A percentile compares a stretch with the other conserved stretches of the same genome.
Conservation (phyloP, 2,113 vertebrate genomes). For the Mirza zaza region DNA sequence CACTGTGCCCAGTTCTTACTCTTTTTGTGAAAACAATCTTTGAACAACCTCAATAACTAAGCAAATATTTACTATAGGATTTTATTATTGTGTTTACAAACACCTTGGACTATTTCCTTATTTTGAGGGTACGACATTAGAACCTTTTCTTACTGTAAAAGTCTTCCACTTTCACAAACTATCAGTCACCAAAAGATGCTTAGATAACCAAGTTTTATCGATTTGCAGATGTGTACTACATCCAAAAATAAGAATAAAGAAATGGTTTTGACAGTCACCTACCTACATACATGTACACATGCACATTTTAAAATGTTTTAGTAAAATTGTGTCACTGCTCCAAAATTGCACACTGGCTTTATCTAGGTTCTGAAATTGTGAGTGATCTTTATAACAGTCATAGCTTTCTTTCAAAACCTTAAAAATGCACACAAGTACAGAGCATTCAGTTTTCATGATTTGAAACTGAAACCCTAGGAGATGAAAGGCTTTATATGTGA, state of each 20-base stretch:
- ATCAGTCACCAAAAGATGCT: background rate
- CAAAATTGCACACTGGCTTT: background rate
- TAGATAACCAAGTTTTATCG: background rate
- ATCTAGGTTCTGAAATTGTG: background rate
- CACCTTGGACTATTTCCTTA: background rate
- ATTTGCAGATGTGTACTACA: background rate
- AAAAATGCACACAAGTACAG: background rate
- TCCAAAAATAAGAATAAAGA: constrained; percentile 23
- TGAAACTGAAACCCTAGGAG: constrained; percentile 60
- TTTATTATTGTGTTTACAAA: background rate
- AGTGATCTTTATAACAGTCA: background rate
- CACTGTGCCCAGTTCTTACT: background rate
- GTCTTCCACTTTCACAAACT: background rate
- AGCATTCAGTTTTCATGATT: constrained; percentile 47
- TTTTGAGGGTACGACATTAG: background rate
- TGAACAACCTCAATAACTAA: background rate
- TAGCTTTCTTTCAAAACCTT: constrained; percentile 28
- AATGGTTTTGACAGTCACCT: background rate
- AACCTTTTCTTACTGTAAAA: background rate
- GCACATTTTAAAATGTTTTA: background rate
- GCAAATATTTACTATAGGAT: background rate
- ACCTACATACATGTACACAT: background rate
- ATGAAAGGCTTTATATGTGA: constrained; percentile 73
- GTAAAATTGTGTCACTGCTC: background rate
- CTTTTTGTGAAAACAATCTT: background rate